Evolutionary conservation across 2,888 invertebrate species (phyloP), one percentile per base, ranked within the genome.

Genomic region (Xestia xanthographa): DNA sequence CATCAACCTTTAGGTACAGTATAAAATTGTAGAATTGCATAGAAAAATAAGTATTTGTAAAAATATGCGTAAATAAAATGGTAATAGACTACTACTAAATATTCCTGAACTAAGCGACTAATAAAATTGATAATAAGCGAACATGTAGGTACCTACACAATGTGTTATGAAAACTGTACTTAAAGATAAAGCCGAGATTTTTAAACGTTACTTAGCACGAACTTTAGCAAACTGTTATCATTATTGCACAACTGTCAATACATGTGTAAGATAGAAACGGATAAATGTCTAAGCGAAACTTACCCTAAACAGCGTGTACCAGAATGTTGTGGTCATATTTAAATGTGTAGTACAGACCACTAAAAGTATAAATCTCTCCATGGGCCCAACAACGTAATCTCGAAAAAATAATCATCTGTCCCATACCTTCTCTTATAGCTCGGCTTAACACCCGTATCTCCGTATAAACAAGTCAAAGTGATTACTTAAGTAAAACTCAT

Each of bases 1-100:
- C 83, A 68, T 53, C 68, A 45, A 73, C 63, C 60, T 26, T 72
- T 66, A 68, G 50, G 66, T 63, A 83, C 63, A 78, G 76, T 87
- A 89, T 77, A 88, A 86, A 86, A 82, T 82, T 87, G 88, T 89
- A 88, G 70, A 89, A 41, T 77, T 66, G 79, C 74, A 77, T 89
- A 88, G 85, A 85, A 89, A 88, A 89, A 87, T 88, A 88, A 87
- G 62, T 80, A 76, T 83, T 73, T 82, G 71, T 87, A 75, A 86
- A 87, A 84, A 79, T 85, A 82, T 78, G 80, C 75, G 34, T 79
- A 82, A 87, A 87, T 84, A 71, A 87, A 72, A 77, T 50, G 20
- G 48, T 63, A 72, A 76, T 53, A 66, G 41, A 17, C 41, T 45
- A 77, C 43, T 56, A 50, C 56, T 69, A 62, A 38, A 75, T 77